A percentile compares a stretch with the other conserved stretches of the same genome.
Conservation (phyloP, 2,113 vertebrate species). For the Sinocyclocheilus grahami region DNA sequence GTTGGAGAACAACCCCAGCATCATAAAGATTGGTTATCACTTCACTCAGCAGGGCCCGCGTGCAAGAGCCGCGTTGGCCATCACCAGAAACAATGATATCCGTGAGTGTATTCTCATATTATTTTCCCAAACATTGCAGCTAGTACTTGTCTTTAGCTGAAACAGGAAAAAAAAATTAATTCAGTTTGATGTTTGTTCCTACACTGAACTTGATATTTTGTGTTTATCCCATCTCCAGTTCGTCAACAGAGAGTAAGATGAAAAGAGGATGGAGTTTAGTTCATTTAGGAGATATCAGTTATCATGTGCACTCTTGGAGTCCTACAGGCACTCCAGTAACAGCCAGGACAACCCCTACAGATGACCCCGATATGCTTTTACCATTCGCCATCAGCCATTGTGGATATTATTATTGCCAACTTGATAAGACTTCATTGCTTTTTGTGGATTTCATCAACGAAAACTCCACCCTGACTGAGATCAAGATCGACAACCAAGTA, state of each 20-base stretch:
- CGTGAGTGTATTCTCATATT: constrained; percentile 74
- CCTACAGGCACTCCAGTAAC: background rate
- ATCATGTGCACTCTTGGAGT: background rate
- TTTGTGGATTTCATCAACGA: no score
- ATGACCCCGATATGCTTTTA: constrained; percentile 30
- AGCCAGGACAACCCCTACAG: background rate
- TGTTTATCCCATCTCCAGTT: constrained; percentile 62
- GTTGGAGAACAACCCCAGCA: constrained; percentile 88
- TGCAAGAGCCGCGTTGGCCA: constrained; percentile 86
- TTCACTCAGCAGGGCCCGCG: constrained; percentile 95
- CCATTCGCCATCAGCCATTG: no score
- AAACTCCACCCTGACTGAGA: constrained; percentile 82
- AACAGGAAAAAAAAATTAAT: background rate
- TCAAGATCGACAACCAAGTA: constrained; percentile 95
- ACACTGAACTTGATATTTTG: background rate
- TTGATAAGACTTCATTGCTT: no score
- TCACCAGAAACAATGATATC: constrained; percentile 91
- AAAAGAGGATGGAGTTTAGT: constrained; percentile 39
- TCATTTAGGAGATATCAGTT: background rate
- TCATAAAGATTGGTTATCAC: constrained; percentile 90
- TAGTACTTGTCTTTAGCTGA: background rate
- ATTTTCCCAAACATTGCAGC: background rate
- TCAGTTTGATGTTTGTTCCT: background rate
- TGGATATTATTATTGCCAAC: no score
- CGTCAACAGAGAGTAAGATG: constrained; percentile 80